These are phyloP conservation scores for Pedionomus torquatus DNA, from an alignment of 2,113 vertebrate genomes.

Conservation along the genomic window DNA sequence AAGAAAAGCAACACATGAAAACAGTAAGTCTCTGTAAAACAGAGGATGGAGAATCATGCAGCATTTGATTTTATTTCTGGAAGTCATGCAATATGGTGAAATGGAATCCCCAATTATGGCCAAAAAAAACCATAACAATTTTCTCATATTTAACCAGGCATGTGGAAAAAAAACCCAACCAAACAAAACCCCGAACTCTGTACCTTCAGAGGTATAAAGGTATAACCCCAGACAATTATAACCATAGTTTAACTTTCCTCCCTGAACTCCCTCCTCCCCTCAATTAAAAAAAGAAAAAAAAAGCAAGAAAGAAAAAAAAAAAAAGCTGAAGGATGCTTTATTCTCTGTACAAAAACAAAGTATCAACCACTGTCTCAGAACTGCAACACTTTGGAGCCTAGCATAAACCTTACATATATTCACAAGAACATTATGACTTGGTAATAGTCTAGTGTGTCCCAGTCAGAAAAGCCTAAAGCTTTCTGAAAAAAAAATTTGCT, in stretches of 20 bases:
- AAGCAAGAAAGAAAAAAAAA: too few relatives aligned
- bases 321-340: background rate
- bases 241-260: background rate
- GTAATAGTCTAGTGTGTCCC: background rate
- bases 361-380: background rate
- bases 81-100: background rate
- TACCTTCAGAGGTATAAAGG: background rate
- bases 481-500: background rate
- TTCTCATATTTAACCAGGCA: background rate
- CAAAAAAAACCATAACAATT: background rate
- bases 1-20: background rate
- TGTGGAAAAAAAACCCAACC: background rate
- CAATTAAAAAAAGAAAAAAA: background rate
- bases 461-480: background rate
- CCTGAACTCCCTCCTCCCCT: fast-evolving
- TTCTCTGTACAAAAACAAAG: background rate
- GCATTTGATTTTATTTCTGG: background rate
- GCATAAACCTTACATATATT: background rate
- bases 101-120: background rate
- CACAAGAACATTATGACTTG: background rate
- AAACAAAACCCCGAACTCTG: background rate
- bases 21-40: background rate
- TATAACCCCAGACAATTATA: background rate
- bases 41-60: background rate
- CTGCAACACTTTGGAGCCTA: background rate